A percentile compares a stretch with the other conserved stretches of the same genome.
These are phyloP conservation scores for Achatina immaculata DNA, from an alignment of 1,140 invertebrate genomes.

Conservation along the genomic window DNA sequence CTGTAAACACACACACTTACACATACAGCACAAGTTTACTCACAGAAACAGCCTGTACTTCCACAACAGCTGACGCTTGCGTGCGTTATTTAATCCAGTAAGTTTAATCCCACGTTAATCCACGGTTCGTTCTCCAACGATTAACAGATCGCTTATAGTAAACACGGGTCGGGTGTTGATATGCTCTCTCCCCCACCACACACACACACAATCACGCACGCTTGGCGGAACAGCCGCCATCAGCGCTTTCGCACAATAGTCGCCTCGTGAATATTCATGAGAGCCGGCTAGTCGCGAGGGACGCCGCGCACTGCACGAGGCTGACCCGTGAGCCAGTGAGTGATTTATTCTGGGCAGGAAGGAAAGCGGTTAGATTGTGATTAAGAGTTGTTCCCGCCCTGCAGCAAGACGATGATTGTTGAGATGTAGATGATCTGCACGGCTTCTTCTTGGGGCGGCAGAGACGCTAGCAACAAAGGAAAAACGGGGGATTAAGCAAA, in stretches of 20 bases:
- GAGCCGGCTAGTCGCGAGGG: neutral
- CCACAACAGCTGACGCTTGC: neutral
- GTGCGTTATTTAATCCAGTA: neutral
- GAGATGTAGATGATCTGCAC: no score
- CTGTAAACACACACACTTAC: no score
- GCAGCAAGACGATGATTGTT: no score
- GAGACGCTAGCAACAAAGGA: no score
- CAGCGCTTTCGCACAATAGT: constrained; percentile 8
- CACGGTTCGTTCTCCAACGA: neutral
- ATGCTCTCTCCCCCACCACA: neutral
- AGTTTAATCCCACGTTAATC: neutral
- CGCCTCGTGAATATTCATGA: constrained; percentile 11
- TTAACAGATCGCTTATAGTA: neutral
- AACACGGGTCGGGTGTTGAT: neutral
- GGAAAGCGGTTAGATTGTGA: constrained; percentile 1
- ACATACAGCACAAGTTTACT: no score
- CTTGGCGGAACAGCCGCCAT: neutral
- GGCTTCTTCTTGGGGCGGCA: no score
- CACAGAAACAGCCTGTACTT: neutral
- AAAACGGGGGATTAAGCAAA: no score
- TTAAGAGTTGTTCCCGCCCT: no score
- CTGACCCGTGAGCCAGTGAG: constrained; percentile 8
- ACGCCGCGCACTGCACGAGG: neutral
- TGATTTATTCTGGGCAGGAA: neutral
- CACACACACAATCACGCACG: neutral